A percentile compares a stretch with the other conserved stretches of the same genome.
These are phyloP conservation scores for Herpetotheres cachinnans DNA, from an alignment of 2,113 vertebrate species.

Conservation along the genomic window DNA sequence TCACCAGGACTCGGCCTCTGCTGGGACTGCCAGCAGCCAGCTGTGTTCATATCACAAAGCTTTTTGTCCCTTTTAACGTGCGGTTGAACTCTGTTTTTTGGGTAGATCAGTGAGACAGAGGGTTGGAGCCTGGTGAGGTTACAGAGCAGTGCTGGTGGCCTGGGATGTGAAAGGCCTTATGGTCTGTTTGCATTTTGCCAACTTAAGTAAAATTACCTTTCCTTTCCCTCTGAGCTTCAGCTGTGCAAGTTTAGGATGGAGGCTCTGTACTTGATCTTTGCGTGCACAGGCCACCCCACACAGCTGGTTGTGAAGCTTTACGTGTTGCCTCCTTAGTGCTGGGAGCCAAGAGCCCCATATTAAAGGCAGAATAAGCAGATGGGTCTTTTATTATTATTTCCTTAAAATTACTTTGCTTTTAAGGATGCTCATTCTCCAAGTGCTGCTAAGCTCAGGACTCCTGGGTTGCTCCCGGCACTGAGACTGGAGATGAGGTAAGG, in stretches of 20 bases:
- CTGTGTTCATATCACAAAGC: not conserved
- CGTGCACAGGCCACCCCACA: not conserved
- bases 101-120: not conserved
- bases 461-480: not conserved
- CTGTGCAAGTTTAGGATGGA: not conserved
- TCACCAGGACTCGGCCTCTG: not conserved
- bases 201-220: not conserved
- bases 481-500: conserved; percentile 52
- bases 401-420: conserved; percentile 45
- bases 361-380: not conserved
- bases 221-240: not conserved
- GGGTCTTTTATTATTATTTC: not conserved
- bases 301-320: not conserved
- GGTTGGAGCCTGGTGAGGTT: not conserved
- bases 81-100: not conserved
- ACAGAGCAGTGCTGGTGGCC: not conserved
- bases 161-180: not conserved
- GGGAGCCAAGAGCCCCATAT: not conserved
- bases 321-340: accelerated
- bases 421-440: conserved; percentile 24
- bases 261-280: not conserved
- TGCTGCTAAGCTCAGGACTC: conserved; percentile 40
- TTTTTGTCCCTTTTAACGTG: not conserved
- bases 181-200: not conserved
- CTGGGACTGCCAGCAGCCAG: not conserved